Percentiles rank a stretch among this genome's conserved stretches.
These are phyloP conservation scores for Yponomeuta malinellus DNA, from an alignment of 2,888 invertebrate genomes.

Conservation along the genomic window DNA sequence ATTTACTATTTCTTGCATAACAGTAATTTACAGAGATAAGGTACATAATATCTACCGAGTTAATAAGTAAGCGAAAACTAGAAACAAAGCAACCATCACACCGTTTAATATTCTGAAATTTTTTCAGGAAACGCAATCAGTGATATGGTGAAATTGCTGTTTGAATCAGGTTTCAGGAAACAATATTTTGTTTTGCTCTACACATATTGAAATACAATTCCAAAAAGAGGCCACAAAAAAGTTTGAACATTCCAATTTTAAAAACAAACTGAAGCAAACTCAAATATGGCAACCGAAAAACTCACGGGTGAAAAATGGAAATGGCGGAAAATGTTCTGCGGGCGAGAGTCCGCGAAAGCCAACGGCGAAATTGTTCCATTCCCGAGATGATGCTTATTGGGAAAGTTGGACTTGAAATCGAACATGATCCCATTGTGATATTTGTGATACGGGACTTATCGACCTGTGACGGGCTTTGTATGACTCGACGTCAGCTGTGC, in stretches of 20 bases:
- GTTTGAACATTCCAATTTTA: background rate
- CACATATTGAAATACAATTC: background rate
- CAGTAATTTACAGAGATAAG: too few relatives aligned
- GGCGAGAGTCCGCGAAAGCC: background rate
- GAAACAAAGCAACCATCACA: too few relatives aligned
- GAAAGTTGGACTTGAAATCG: background rate
- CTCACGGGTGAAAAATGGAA: background rate
- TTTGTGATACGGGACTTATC: background rate
- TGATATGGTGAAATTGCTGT: too few relatives aligned
- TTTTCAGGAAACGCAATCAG: too few relatives aligned
- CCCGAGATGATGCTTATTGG: background rate
- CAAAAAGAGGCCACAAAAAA: background rate
- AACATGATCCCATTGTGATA: background rate
- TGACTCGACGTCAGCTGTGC: too few relatives aligned
- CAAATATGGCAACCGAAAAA: slow-evolving; percentile 1
- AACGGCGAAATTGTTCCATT: background rate
- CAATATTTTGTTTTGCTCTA: too few relatives aligned
- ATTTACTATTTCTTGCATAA: too few relatives aligned
- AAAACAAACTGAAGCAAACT: background rate
- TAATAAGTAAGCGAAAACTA: too few relatives aligned
- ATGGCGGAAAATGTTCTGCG: background rate
- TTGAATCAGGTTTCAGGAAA: too few relatives aligned
- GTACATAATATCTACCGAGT: too few relatives aligned
- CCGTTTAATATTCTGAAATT: too few relatives aligned
- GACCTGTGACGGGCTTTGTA: too few relatives aligned